Percentiles rank a stretch among this genome's conserved stretches.
Evolutionary conservation across 2,797 vertebrate species (phyloP).

Genomic region (Dendrocincla tyrannina): DNA sequence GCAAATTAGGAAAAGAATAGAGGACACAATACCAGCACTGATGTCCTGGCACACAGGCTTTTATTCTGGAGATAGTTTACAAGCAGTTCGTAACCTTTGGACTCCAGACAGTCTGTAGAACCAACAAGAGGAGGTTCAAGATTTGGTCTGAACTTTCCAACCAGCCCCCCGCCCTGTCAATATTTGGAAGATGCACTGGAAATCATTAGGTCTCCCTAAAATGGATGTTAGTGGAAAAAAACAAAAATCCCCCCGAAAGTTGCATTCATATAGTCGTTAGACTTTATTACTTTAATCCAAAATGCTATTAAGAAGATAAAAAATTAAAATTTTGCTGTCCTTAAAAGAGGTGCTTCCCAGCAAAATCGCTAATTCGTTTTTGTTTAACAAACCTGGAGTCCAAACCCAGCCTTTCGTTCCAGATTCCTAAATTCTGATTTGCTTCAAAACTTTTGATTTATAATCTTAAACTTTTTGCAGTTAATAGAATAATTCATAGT

Average conservation of each 20-base stretch:
- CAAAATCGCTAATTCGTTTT: background rate
- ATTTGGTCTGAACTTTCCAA: slow-evolving; percentile 75
- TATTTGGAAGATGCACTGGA: slow-evolving; percentile 61
- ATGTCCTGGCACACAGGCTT: slow-evolving; percentile 63
- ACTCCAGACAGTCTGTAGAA: slow-evolving; percentile 73
- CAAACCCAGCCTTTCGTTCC: background rate
- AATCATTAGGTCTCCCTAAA: slow-evolving; percentile 69
- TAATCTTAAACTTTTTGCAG: background rate
- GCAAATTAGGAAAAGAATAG: slow-evolving; percentile 58
- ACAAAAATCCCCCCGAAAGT: background rate
- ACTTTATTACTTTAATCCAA: background rate
- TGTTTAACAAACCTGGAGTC: background rate
- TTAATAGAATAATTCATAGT: background rate
- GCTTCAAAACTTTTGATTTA: background rate
- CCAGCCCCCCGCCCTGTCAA: slow-evolving; percentile 63
- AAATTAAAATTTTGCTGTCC: background rate
- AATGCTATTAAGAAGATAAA: background rate
- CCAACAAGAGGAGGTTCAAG: slow-evolving; percentile 69
- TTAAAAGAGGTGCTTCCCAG: background rate
- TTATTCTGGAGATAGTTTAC: slow-evolving; percentile 78
- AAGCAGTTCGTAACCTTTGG: slow-evolving; percentile 80
- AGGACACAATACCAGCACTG: slow-evolving; percentile 31
- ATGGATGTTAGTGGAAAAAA: slow-evolving; percentile 29
- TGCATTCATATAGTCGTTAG: slow-evolving; percentile 36
- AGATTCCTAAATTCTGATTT: background rate